These are phyloP conservation scores for Sacculina carcini DNA, from an alignment of 2,888 invertebrate species.

Conservation along the genomic window DNA sequence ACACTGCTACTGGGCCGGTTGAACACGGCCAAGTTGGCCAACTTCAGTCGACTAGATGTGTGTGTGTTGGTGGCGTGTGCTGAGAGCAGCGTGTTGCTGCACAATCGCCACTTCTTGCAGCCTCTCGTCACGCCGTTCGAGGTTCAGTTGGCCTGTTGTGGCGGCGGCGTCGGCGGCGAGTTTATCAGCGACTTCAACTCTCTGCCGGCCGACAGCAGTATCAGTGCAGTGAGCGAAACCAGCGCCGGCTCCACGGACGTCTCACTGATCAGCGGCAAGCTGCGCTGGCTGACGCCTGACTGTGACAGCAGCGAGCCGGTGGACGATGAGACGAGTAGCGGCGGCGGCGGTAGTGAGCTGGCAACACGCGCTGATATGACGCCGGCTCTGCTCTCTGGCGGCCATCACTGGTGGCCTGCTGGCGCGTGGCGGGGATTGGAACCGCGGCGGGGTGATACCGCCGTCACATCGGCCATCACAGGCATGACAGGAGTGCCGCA, in stretches of 20 bases:
- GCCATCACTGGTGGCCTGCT: background rate
- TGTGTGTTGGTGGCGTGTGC: conserved; percentile 79
- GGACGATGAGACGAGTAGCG: background rate
- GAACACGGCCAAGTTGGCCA: conserved; percentile 78
- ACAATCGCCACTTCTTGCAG: conserved; percentile 57
- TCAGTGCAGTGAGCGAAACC: no score
- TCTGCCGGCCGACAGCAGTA: conserved; percentile 32
- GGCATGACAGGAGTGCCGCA: conserved; percentile 50
- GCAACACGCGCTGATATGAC: background rate
- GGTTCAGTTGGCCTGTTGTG: conserved; percentile 45
- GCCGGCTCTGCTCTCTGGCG: background rate
- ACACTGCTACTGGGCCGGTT: conserved; percentile 80
- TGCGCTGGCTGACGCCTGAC: no score
- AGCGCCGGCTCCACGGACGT: conserved; percentile 39
- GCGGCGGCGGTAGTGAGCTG: background rate
- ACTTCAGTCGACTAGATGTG: conserved; percentile 78
- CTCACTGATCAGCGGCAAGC: conserved; percentile 43
- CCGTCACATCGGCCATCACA: conserved; percentile 35
- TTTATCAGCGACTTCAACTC: conserved; percentile 46
- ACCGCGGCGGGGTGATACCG: conserved; percentile 44
- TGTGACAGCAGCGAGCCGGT: conserved; percentile 10
- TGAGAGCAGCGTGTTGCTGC: conserved; percentile 56
- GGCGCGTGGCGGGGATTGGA: conserved; percentile 54
- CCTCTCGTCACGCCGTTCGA: conserved; percentile 80
- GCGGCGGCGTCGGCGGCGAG: no score